A percentile compares a stretch with the other conserved stretches of the same genome.
Evolutionary conservation across 2,113 vertebrate species (phyloP).

Genomic region (Dolichotis patagonum): DNA sequence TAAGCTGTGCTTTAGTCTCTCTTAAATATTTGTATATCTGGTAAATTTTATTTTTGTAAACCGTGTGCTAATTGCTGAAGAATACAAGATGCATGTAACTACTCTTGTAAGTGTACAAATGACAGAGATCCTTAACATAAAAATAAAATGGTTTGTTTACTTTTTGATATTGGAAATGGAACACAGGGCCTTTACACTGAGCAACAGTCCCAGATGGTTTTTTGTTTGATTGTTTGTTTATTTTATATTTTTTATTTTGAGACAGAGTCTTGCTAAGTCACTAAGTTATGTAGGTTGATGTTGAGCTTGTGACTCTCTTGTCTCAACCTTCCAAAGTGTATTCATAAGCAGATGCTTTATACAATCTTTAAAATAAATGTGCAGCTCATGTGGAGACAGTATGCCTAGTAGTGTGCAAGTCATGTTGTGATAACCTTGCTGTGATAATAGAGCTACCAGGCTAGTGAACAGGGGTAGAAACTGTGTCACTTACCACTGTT

Average conservation of each 20-base stretch:
- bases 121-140: neutral
- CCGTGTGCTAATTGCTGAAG: neutral
- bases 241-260: neutral
- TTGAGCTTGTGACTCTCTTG: neutral
- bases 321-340: neutral
- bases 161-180: neutral
- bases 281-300: neutral
- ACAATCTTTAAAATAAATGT: neutral
- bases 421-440: neutral
- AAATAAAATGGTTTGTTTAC: neutral
- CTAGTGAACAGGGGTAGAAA: neutral
- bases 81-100: neutral
- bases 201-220: too few relatives aligned
- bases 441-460: neutral
- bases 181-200: neutral
- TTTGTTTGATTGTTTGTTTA: neutral
- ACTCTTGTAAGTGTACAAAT: neutral
- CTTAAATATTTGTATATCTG: neutral
- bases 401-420: neutral
- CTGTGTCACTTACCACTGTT: neutral
- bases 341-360: neutral
- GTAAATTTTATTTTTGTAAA: neutral
- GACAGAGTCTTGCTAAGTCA: neutral
- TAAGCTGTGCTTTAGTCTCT: neutral
- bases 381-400: neutral